Conservation (phyloP, 37 sponge, comb jelly and placozoan species). For the Halisarca cf. caerulea region DNA sequence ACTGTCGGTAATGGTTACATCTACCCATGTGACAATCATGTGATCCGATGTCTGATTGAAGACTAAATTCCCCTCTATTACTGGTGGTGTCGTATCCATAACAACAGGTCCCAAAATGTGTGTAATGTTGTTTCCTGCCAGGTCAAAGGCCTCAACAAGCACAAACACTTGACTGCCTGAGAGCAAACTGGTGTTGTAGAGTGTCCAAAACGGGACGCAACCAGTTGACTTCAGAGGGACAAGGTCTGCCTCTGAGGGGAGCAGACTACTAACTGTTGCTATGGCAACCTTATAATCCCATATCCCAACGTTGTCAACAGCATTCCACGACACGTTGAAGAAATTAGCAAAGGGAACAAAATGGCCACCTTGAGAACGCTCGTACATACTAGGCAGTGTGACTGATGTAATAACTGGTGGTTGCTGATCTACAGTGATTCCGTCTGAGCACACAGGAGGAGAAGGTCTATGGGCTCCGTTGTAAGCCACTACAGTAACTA, state of each 20-base stretch:
- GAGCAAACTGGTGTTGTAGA: background rate
- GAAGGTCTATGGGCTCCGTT: slow-evolving; percentile 65
- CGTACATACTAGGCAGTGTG: background rate
- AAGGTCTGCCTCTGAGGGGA: background rate
- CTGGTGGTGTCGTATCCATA: slow-evolving; percentile 70
- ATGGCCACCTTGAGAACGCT: background rate
- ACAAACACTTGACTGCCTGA: slow-evolving; percentile 45
- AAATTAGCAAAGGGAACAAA: slow-evolving; percentile 25
- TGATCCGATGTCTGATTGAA: background rate
- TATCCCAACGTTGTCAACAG: slow-evolving; percentile 53
- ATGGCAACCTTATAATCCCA: slow-evolving; percentile 60
- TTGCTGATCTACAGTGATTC: slow-evolving; percentile 60
- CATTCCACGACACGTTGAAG: slow-evolving; percentile 71
- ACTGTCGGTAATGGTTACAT: slow-evolving; percentile 31
- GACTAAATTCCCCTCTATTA: slow-evolving; percentile 41
- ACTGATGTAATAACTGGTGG: slow-evolving; percentile 43
- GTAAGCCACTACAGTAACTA: slow-evolving; percentile 69
- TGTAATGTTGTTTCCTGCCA: slow-evolving; percentile 17
- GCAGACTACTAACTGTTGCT: background rate
- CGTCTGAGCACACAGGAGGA: slow-evolving; percentile 74
- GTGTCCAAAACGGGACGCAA: slow-evolving; percentile 29
- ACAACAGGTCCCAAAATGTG: slow-evolving; percentile 67
- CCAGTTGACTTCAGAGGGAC: slow-evolving; percentile 34
- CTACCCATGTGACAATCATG: slow-evolving; percentile 52
- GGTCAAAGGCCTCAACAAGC: slow-evolving; percentile 39